Percentiles rank a stretch among this genome's conserved stretches.
Conservation (phyloP, 2,797 vertebrate genomes). For the Geotria australis region DNA sequence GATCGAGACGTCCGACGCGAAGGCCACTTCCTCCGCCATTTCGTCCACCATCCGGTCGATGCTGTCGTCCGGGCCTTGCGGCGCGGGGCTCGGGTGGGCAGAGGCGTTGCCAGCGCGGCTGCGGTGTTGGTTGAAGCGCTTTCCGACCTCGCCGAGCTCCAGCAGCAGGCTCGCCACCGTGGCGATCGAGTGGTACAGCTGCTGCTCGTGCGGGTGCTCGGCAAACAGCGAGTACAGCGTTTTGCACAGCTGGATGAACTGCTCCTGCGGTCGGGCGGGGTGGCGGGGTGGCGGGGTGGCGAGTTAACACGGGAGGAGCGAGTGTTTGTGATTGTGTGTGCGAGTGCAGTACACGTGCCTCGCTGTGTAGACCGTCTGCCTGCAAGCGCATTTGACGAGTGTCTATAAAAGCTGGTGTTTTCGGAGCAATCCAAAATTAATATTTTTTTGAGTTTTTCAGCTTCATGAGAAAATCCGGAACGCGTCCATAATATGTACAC, state of each 20-base stretch:
- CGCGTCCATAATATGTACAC: too few relatives aligned
- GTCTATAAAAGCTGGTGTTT: too few relatives aligned
- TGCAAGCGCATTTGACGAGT: too few relatives aligned
- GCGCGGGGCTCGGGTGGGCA: neutral
- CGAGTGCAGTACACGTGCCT: too few relatives aligned
- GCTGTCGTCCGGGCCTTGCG: neutral
- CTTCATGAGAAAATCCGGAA: too few relatives aligned
- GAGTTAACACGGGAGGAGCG: too few relatives aligned
- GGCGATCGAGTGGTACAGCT: slow-evolving; percentile 73
- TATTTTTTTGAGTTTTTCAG: too few relatives aligned
- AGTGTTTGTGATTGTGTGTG: too few relatives aligned
- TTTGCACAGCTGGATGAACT: slow-evolving; percentile 92
- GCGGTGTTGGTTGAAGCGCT: slow-evolving; percentile 34
- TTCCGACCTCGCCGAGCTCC: slow-evolving; percentile 69
- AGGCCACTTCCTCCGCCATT: too few relatives aligned
- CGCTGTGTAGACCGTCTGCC: too few relatives aligned
- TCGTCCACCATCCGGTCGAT: neutral
- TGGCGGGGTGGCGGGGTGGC: neutral
- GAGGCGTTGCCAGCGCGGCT: slow-evolving; percentile 6
- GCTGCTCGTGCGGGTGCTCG: slow-evolving; percentile 51
- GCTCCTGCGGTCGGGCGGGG: slow-evolving; percentile 26
- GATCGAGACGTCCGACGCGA: too few relatives aligned
- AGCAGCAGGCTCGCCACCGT: slow-evolving; percentile 77
- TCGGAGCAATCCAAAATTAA: too few relatives aligned
- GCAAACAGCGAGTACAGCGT: slow-evolving; percentile 93